These are phyloP conservation scores for Felis chaus DNA, from an alignment of 2,113 vertebrate genomes.

Conservation along the genomic window DNA sequence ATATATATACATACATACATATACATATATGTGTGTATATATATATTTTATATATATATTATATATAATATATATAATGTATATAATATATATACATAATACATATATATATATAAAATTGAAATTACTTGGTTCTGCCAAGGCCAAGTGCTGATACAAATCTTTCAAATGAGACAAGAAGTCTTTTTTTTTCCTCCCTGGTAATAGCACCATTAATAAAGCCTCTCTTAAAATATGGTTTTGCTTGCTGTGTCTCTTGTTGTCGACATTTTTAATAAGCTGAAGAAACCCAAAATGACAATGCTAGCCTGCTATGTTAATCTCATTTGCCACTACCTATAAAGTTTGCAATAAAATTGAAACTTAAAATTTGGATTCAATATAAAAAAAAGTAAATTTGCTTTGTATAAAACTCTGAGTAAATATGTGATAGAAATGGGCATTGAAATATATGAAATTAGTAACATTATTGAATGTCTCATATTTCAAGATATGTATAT, in stretches of 20 bases:
- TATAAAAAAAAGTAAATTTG: constrained; percentile 56
- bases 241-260: background rate
- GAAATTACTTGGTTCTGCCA: constrained; percentile 32
- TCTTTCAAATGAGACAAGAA: constrained; percentile 24
- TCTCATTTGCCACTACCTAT: constrained; percentile 39
- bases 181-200: background rate
- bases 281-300: background rate
- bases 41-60: too few species aligned
- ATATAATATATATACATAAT: too few species aligned
- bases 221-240: constrained; percentile 3
- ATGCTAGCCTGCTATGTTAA: background rate
- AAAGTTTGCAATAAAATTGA: constrained; percentile 39
- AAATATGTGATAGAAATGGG: background rate
- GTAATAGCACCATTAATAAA: constrained; percentile 33
- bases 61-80: too few species aligned
- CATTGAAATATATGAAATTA: background rate
- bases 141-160: constrained; percentile 34
- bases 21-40: too few species aligned
- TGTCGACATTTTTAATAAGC: constrained; percentile 54
- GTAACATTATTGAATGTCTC: background rate
- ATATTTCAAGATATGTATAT: background rate
- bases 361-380: constrained; percentile 57
- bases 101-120: background rate
- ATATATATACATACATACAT: background rate
- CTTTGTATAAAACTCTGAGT: constrained; percentile 4